These are phyloP conservation scores for Xanthorhoe designata DNA, from an alignment of 2,888 invertebrate species.

Conservation along the genomic window DNA sequence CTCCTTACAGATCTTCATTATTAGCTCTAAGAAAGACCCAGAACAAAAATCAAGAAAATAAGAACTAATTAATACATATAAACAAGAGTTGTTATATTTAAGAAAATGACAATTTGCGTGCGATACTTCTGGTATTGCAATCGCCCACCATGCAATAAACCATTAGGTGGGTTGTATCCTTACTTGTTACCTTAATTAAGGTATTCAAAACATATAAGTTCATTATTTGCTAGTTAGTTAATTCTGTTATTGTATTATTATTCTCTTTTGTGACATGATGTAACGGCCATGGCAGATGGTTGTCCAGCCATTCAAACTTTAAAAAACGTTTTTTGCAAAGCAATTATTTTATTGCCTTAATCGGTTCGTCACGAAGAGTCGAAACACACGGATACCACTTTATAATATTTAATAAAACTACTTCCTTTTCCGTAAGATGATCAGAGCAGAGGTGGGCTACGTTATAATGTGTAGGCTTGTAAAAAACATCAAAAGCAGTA, in stretches of 20 bases:
- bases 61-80: too few species aligned
- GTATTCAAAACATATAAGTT: too few species aligned
- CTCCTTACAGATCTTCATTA: neutral
- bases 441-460: neutral
- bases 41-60: neutral
- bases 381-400: too few species aligned
- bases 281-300: too few species aligned
- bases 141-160: neutral
- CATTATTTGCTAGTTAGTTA: too few species aligned
- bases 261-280: too few species aligned
- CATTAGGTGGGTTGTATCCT: too few species aligned
- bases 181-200: too few species aligned
- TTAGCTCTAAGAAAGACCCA: neutral
- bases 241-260: too few species aligned
- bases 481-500: slow-evolving; percentile 27
- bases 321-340: neutral
- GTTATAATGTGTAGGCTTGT: slow-evolving; percentile 11
- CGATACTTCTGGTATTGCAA: neutral
- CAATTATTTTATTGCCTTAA: neutral
- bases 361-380: neutral
- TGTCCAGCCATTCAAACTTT: neutral
- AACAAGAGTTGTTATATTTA: too few species aligned
- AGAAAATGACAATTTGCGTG: too few species aligned
- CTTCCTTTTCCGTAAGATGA: neutral
- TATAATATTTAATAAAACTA: neutral